Base-by-base conservation (phyloP, 1,140 invertebrate species). In the Catajapyx aquilonaris region DNA sequence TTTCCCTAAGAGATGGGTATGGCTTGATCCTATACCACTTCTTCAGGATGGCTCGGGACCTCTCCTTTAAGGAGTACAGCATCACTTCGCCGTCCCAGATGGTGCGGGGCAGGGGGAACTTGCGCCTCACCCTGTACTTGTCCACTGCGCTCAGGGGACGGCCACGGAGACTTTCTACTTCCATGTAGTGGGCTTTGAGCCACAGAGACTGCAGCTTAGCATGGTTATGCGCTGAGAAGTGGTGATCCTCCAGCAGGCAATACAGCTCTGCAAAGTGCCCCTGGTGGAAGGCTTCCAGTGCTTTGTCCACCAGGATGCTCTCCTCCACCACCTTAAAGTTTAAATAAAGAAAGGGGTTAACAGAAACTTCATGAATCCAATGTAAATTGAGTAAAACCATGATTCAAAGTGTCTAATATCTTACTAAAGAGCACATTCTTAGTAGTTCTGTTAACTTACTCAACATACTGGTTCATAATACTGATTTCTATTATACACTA, bases 81-180 rank as follows among this genome's bases (percentile, higher is more conserved):
- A 88, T 97, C 57, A 97, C 90, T 56, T 98, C 94, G 19, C 94
- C 94, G 54, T 98, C 93, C 94, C 94, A 97, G 49, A 98, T 98
- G 22, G 93, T 97, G 44, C 86, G 61, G 5, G 94, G 94, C 44
- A 98, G 59, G 4, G 93, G 91, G 56, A 93, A 96, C 66, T 97
- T 97, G 54, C 88, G 73, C 20, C 94, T 64, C n/a, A 98, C 87
- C 21, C 94, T 64, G 65, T 98, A 98, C 62, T 98, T 97, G 31
- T 71, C 72, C 51, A 91, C 80, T 33, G 88, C 84, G 19, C 93
- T 93, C 38, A 96, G 64, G 25, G 86, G 81, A 57, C 88, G 66
- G 40, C 90, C 90, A 41, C 93, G 66, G 19, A 94, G 61, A 62
- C 88, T 84, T 62, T 97, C 93, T 15, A 91, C 88, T 61, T 98